Percentiles rank a stretch among this genome's conserved stretches.
phyloP scores from a whole-genome alignment of 2,797 vertebrate genomes.

The Poliocrania exsul region DNA sequence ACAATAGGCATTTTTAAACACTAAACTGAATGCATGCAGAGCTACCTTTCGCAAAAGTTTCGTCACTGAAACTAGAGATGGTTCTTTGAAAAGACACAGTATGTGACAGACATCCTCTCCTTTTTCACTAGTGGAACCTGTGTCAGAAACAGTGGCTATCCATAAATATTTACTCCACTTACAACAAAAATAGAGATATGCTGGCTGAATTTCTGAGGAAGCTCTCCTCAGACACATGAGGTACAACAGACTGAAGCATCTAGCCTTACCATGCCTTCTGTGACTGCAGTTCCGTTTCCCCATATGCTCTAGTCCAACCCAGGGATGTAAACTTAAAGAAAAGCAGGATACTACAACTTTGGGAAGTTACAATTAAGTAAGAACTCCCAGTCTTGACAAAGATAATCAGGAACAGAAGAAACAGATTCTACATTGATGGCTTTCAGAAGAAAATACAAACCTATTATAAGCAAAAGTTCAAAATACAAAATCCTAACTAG shows the following conservation, averaged over 20 bases:
- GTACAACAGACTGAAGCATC: background rate
- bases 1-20: background rate
- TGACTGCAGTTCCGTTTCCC: conserved; percentile 34
- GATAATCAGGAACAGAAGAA: conserved; percentile 10
- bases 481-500: background rate
- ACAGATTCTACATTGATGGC: background rate
- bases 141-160: background rate
- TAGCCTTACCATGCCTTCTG: conserved; percentile 63
- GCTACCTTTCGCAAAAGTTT: background rate
- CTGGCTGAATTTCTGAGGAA: background rate
- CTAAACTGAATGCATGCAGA: background rate
- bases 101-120: background rate
- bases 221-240: conserved; percentile 20
- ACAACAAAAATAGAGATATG: background rate
- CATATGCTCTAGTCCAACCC: conserved; percentile 47
- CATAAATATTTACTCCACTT: background rate
- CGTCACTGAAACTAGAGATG: background rate
- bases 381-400: background rate
- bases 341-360: conserved; percentile 35
- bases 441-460: conserved; percentile 6
- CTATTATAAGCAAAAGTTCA: background rate
- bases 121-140: background rate
- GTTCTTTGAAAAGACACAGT: background rate
- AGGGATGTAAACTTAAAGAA: conserved; percentile 34
- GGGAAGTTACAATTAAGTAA: background rate